Percentiles rank a stretch among this genome's conserved stretches.
These are phyloP conservation scores for Tetanocera ferruginea DNA, from an alignment of 2,888 invertebrate species.

Conservation along the genomic window DNA sequence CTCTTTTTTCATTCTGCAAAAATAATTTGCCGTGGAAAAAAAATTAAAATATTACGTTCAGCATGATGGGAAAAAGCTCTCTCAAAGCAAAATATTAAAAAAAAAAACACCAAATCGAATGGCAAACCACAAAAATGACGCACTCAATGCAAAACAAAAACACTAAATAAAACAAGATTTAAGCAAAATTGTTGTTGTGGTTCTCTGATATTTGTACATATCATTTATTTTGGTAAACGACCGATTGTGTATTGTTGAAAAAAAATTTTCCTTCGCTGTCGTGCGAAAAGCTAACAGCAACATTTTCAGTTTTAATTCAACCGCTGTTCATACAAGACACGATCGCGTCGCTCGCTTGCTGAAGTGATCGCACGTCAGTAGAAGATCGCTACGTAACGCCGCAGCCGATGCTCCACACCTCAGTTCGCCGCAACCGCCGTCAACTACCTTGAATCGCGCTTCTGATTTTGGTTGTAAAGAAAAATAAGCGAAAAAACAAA, in stretches of 20 bases:
- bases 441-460: neutral
- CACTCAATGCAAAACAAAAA: constrained; percentile 14
- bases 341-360: constrained; percentile 10
- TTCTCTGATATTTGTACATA: constrained; percentile 12
- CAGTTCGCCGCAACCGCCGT: neutral
- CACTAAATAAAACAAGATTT: constrained; percentile 4
- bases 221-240: constrained; percentile 26
- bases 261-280: neutral
- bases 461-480: neutral
- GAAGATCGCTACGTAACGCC: constrained; percentile 22
- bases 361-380: constrained; percentile 21
- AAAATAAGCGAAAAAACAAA: neutral
- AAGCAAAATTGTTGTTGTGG: constrained; percentile 13
- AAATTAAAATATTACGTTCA: neutral
- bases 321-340: constrained; percentile 35
- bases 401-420: neutral
- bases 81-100: neutral
- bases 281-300: constrained; percentile 9
- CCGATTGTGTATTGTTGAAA: neutral
- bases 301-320: constrained; percentile 41
- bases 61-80: constrained; percentile 34
- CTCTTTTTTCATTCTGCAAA: too few species aligned
- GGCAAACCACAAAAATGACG: constrained; percentile 31
- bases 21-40: too few species aligned
- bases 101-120: neutral